These are phyloP conservation scores for Chrysopilus asiliformis DNA, from an alignment of 2,888 invertebrate species.

Conservation along the genomic window DNA sequence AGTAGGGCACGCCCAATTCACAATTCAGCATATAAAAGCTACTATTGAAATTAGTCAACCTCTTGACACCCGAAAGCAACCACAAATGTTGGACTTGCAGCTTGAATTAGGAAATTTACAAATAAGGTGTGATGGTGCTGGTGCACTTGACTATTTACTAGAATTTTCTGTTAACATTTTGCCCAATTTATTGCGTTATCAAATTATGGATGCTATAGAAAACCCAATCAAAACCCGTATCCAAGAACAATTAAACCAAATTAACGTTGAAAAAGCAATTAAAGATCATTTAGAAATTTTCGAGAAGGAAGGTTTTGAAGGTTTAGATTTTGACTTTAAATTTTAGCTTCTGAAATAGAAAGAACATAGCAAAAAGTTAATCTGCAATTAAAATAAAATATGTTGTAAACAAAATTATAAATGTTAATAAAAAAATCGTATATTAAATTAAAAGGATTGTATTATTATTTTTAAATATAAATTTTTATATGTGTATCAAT, in stretches of 20 bases:
- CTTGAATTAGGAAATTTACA: constrained; percentile 75
- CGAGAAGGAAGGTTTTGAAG: constrained; percentile 5
- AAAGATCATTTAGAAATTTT: constrained; percentile 29
- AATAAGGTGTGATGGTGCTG: constrained; percentile 69
- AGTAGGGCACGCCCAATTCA: constrained; percentile 60
- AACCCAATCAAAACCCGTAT: constrained; percentile 59
- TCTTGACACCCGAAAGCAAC: constrained; percentile 59
- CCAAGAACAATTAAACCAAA: constrained; percentile 51
- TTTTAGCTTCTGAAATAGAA: too few relatives aligned
- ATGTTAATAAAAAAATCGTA: too few relatives aligned
- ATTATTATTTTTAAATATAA: too few relatives aligned
- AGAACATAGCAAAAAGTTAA: too few relatives aligned
- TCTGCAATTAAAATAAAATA: too few relatives aligned
- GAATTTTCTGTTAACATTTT: constrained; percentile 70
- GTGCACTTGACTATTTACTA: constrained; percentile 70
- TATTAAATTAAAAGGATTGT: too few relatives aligned
- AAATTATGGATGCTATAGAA: constrained; percentile 76
- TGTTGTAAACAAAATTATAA: too few relatives aligned
- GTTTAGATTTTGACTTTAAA: constrained; percentile 5
- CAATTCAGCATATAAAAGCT: constrained; percentile 63
- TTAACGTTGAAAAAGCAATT: constrained; percentile 62
- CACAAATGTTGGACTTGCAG: constrained; percentile 58
- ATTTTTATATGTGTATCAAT: too few relatives aligned
- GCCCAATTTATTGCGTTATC: constrained; percentile 73
- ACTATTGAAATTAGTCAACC: constrained; percentile 58